Evolutionary conservation across 2,113 vertebrate species (phyloP), one percentile per base, ranked within the genome.

Genomic region (Serinus canaria): DNA sequence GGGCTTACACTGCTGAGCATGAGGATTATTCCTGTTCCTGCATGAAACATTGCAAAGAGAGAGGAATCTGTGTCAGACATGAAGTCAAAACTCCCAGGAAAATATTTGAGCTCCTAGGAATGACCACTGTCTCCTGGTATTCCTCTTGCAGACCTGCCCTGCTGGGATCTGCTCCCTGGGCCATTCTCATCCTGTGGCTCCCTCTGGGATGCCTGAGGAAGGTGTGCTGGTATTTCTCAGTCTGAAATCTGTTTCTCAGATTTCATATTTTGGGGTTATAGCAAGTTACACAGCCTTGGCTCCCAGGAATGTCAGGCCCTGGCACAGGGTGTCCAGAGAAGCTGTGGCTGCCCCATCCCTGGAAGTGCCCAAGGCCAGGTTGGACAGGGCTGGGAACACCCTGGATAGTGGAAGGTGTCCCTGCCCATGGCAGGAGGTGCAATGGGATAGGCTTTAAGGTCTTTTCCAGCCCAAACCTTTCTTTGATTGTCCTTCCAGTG

Each of bases 381-480:
- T 81, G 77, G 43, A 24, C 0, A 0, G 37, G 15, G 16, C 37
- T 74, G 50, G 37, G 44, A 74, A 27, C 37, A 44, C 0, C 10
- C 37, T 20, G 31, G 46, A 13, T 0, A 28, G 37, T 27, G 33
- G 43, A 11, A 89, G 10, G 3, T 44, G 68, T 50, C 12, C 17
- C 50, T 49, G 9, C 17, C 8, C 43, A 19, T 18, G 35, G n/a
- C 41, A 56, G 30, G 12, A 7, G 12, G 6, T 63, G 64, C 9
- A 44, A n/a, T 0, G 1, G 7, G 23, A 24, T 58, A 6, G 17
- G 14, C 27, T 44, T 58, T 44, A 50, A 78, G 28, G 23, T 58
- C 13, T 31, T 44, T 84, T 46, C 44, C 58, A 78, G 7, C 50
- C 44, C 20, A 39, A 52, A 30, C 11, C 44, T 44, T 39, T 52